These are phyloP conservation scores for Dynastes maya DNA, from an alignment of 2,888 invertebrate genomes.

Conservation along the genomic window DNA sequence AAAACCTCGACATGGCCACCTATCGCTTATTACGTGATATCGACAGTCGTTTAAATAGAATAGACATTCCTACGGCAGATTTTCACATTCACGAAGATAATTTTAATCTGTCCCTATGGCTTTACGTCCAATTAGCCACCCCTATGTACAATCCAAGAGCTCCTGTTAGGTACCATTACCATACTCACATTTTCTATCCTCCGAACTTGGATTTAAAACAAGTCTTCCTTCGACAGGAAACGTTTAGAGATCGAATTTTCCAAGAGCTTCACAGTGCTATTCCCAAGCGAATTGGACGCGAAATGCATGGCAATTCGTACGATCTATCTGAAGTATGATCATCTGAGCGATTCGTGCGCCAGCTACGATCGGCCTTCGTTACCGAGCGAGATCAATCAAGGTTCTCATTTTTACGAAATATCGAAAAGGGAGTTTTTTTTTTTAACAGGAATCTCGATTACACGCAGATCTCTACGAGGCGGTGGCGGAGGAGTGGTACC, in stretches of 20 bases:
- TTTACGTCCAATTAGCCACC: constrained; percentile 69
- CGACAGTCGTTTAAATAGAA: constrained; percentile 68
- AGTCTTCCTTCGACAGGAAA: constrained; percentile 59
- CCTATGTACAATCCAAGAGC: constrained; percentile 65
- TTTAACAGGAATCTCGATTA: neutral
- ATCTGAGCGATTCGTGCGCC: constrained; percentile 72
- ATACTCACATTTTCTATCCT: neutral
- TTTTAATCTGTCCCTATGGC: constrained; percentile 71
- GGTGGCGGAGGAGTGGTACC: constrained; percentile 63
- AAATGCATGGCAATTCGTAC: constrained; percentile 70
- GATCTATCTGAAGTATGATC: constrained; percentile 73
- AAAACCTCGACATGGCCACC: constrained; percentile 71
- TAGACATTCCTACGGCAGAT: constrained; percentile 70
- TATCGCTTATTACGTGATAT: constrained; percentile 72
- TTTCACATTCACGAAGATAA: constrained; percentile 67
- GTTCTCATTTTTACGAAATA: constrained; percentile 30
- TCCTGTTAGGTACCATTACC: constrained; percentile 48
- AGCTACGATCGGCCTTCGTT: constrained; percentile 58
- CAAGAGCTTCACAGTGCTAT: constrained; percentile 67
- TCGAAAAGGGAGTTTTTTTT: neutral
- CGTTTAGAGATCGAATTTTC: constrained; percentile 71
- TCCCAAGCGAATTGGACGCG: constrained; percentile 70
- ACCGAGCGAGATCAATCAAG: constrained; percentile 51
- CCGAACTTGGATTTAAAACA: neutral
- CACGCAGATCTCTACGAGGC: constrained; percentile 60